phyloP scores from a whole-genome alignment of 2,888 invertebrate species.

The Carcina quercana region DNA sequence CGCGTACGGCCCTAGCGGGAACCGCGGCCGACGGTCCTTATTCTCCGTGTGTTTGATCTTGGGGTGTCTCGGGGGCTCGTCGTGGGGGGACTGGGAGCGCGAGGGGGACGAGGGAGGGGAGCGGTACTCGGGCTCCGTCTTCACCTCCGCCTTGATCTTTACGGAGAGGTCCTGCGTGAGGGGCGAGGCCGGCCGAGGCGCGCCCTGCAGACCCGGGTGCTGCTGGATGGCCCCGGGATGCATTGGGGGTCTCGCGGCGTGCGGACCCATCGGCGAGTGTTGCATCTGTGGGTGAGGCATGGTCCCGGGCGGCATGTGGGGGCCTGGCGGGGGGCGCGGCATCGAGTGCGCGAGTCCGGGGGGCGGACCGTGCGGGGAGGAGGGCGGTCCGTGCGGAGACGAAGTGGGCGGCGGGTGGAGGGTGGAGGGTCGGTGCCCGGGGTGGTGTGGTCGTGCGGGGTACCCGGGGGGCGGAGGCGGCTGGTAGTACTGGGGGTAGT shows the following conservation, averaged over 20 bases:
- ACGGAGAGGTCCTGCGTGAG: conserved; percentile 26
- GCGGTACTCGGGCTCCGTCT: conserved; percentile 60
- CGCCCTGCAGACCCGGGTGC: conserved; percentile 8
- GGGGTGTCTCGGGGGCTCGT: conserved; percentile 46
- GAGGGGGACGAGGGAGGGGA: conserved; percentile 39
- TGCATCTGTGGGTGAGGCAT: conserved; percentile 19
- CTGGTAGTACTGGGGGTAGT: conserved; percentile 48
- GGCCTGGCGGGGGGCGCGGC: conserved; percentile 4
- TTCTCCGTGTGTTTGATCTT: conserved; percentile 65
- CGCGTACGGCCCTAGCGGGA: conserved; percentile 64
- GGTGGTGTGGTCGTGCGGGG: conserved; percentile 15
- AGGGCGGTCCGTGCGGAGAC: conserved; percentile 10
- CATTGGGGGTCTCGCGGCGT: conserved; percentile 8
- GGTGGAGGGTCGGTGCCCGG: conserved; percentile 11
- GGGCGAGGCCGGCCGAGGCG: conserved; percentile 9
- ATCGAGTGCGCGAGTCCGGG: background rate
- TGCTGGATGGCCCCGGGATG: conserved; percentile 8
- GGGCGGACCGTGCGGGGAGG: conserved; percentile 6
- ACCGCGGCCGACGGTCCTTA: conserved; percentile 55
- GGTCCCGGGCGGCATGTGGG: conserved; percentile 21
- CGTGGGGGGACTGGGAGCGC: conserved; percentile 25
- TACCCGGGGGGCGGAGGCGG: conserved; percentile 14
- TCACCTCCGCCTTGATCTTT: conserved; percentile 62
- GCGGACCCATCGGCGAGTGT: conserved; percentile 10
- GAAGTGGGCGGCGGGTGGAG: conserved; percentile 6